These are phyloP conservation scores for Zonitis immaculata DNA, from an alignment of 2,888 invertebrate species.

Conservation along the genomic window DNA sequence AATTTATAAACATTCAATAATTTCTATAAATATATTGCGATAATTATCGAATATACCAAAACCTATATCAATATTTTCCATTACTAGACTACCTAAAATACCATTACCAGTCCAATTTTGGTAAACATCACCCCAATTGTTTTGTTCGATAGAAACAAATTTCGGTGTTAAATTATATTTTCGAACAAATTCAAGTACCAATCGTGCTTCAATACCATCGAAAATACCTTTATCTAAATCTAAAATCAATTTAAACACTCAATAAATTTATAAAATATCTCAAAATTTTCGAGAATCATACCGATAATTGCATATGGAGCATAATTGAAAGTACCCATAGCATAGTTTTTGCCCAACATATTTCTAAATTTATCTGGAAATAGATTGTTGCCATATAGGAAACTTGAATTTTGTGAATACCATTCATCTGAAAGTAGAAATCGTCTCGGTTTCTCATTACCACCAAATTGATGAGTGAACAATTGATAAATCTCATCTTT, in stretches of 20 bases:
- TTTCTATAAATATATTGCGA: background rate
- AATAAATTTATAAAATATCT: background rate
- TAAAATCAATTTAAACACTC: no score
- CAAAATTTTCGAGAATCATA: no score
- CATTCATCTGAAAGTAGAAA: conserved; percentile 24
- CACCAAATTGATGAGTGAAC: background rate
- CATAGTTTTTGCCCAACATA: conserved; percentile 40
- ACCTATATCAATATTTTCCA: conserved; percentile 57
- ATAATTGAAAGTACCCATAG: conserved; percentile 54
- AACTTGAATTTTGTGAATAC: conserved; percentile 27
- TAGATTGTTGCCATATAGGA: conserved; percentile 23
- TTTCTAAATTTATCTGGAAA: conserved; percentile 34
- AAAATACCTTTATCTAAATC: conserved; percentile 28
- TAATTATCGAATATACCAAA: conserved; percentile 45
- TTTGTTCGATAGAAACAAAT: conserved; percentile 50
- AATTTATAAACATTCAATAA: background rate
- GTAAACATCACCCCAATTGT: conserved; percentile 62
- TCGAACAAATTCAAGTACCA: conserved; percentile 51
- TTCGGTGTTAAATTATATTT: conserved; percentile 47
- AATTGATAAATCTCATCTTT: background rate
- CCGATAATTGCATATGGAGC: conserved; percentile 53
- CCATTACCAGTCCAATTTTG: conserved; percentile 61
- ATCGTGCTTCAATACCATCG: conserved; percentile 55
- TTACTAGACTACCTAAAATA: conserved; percentile 56
- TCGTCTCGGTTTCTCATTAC: background rate